phyloP scores from a whole-genome alignment of 2,888 invertebrate genomes.

The Mesorhabditis sp. region DNA sequence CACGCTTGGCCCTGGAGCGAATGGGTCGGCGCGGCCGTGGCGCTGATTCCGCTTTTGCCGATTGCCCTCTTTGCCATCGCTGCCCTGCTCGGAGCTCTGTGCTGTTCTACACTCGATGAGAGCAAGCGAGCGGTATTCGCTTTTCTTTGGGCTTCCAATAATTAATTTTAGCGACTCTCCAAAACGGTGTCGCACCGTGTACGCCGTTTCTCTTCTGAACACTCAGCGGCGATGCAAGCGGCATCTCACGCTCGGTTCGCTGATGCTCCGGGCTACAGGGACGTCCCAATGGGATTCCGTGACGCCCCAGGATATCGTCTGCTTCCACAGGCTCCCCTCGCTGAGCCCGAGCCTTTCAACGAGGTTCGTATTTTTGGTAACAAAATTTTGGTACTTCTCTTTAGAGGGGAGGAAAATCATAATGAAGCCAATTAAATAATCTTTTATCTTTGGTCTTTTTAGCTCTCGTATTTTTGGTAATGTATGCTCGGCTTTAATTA shows the following conservation, averaged over 20 bases:
- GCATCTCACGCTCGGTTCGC: conserved; percentile 3
- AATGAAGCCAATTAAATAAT: too few relatives aligned
- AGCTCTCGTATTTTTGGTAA: too few relatives aligned
- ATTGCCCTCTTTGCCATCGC: conserved; percentile 52
- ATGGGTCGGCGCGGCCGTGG: conserved; percentile 47
- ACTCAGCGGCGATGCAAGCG: conserved; percentile 11
- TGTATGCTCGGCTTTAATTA: too few relatives aligned
- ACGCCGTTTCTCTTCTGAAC: conserved; percentile 3
- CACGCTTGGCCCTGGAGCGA: conserved; percentile 51
- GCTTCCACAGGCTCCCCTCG: conserved; percentile 53
- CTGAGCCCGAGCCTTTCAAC: conserved; percentile 44
- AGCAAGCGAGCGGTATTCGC: conserved; percentile 10
- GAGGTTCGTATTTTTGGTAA: background rate
- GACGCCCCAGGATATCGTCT: conserved; percentile 56
- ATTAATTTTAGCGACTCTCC: background rate
- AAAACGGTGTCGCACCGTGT: background rate
- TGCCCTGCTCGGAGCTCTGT: conserved; percentile 43
- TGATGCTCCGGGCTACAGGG: background rate
- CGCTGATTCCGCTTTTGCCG: conserved; percentile 52
- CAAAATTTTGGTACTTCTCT: too few relatives aligned
- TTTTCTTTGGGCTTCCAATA: background rate
- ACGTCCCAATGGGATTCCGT: background rate
- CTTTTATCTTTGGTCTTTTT: too few relatives aligned
- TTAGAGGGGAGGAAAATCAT: too few relatives aligned
- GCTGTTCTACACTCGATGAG: conserved; percentile 22